phyloP scores from a whole-genome alignment of 2,113 vertebrate genomes.

The Chloropsis cyanopogon region DNA sequence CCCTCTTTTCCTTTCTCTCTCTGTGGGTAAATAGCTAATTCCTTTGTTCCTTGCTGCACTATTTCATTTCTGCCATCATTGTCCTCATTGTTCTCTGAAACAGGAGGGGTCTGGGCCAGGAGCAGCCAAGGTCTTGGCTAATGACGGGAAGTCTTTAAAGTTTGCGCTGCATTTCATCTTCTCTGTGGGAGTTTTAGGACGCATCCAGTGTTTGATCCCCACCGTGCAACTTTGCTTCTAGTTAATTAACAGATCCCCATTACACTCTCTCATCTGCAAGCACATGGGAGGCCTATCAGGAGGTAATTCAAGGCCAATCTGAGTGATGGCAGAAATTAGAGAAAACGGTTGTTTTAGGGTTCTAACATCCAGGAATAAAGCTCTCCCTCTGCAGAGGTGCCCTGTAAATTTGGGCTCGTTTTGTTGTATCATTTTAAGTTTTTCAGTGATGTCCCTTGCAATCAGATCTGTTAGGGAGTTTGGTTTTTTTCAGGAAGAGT shows the following conservation, averaged over 20 bases:
- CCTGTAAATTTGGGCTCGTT: constrained; percentile 50
- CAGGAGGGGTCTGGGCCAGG: constrained; percentile 85
- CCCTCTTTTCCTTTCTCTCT: constrained; percentile 66
- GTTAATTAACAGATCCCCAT: constrained; percentile 94
- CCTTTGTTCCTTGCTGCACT: constrained; percentile 81
- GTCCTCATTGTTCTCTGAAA: constrained; percentile 85
- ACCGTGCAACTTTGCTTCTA: constrained; percentile 87
- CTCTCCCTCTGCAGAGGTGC: constrained; percentile 56
- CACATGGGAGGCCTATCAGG: constrained; percentile 81
- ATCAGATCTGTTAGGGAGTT: neutral
- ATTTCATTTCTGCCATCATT: constrained; percentile 84
- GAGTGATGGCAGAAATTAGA: constrained; percentile 81
- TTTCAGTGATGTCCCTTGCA: neutral
- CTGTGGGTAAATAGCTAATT: constrained; percentile 80
- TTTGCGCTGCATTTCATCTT: constrained; percentile 96
- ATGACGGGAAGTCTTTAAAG: constrained; percentile 99
- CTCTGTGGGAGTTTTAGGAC: constrained; percentile 91
- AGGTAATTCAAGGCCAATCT: constrained; percentile 84
- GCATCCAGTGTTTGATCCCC: constrained; percentile 94
- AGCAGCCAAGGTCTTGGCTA: constrained; percentile 93
- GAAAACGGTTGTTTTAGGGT: constrained; percentile 77
- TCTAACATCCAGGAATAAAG: constrained; percentile 73
- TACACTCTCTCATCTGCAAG: constrained; percentile 85
- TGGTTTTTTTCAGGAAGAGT: neutral
- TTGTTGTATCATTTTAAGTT: constrained; percentile 8